phyloP scores from a whole-genome alignment of 2,797 vertebrate genomes.

The Peromyscus nudipes region DNA sequence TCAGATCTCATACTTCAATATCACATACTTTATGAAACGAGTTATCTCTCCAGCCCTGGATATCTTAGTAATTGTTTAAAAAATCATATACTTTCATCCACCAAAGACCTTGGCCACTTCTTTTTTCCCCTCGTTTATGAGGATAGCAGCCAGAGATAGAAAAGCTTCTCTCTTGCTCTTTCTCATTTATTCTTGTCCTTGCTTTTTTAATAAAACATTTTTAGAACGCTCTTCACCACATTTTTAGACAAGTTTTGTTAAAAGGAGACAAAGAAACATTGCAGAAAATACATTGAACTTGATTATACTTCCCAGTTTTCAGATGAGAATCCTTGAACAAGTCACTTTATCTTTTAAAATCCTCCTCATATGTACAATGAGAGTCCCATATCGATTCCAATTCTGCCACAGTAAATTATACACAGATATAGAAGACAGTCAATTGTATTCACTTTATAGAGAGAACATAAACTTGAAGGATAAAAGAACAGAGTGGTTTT shows the following conservation, averaged over 20 bases:
- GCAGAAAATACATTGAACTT: background rate
- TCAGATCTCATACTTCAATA: background rate
- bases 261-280: background rate
- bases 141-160: too few species aligned
- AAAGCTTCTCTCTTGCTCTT: background rate
- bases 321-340: constrained; percentile 4
- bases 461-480: background rate
- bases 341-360: background rate
- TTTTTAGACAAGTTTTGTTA: constrained; percentile 1
- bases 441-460: background rate
- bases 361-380: background rate
- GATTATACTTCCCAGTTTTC: background rate
- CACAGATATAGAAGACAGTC: background rate
- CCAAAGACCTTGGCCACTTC: background rate
- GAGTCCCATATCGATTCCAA: background rate
- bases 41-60: too few species aligned
- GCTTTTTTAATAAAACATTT: background rate
- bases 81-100: background rate
- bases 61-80: background rate
- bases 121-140: background rate
- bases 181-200: background rate
- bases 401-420: background rate
- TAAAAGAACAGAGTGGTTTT: background rate
- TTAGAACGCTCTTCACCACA: background rate
- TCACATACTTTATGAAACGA: background rate